A percentile compares a stretch with the other conserved stretches of the same genome.
Evolutionary conservation across 2,797 vertebrate species (phyloP).

Genomic region (Amniataba percoides): DNA sequence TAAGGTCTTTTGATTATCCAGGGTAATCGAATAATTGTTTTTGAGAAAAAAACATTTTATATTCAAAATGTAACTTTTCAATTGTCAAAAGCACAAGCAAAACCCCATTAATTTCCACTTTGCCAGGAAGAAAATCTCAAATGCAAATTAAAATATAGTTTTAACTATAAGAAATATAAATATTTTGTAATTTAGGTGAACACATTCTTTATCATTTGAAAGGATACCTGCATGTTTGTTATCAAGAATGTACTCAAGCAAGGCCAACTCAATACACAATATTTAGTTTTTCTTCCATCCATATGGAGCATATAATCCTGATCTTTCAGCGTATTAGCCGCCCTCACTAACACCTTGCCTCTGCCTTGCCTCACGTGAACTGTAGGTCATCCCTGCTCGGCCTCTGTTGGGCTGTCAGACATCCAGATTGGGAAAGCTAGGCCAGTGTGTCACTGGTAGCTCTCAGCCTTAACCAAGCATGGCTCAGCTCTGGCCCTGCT

Average conservation of each 20-base stretch:
- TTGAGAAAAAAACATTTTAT: neutral
- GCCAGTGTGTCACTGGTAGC: slow-evolving; percentile 45
- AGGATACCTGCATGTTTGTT: neutral
- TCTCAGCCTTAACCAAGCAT: slow-evolving; percentile 46
- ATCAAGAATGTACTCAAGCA: neutral
- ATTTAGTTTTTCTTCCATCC: neutral
- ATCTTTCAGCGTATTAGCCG: neutral
- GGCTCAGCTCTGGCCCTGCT: slow-evolving; percentile 31
- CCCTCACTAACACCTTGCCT: neutral
- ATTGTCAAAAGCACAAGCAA: neutral
- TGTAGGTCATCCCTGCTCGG: neutral
- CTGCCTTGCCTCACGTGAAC: slow-evolving; percentile 29
- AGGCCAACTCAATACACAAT: neutral
- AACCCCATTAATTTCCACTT: neutral
- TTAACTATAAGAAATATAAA: neutral
- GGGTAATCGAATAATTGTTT: neutral
- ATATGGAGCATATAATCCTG: neutral
- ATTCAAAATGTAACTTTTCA: neutral
- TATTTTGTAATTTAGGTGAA: neutral
- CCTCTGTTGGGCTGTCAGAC: slow-evolving; percentile 14
- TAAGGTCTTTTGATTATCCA: neutral
- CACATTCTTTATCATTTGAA: neutral
- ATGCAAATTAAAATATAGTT: neutral
- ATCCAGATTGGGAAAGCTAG: slow-evolving; percentile 32
- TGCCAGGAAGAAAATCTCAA: neutral